phyloP scores from a whole-genome alignment of 2,797 vertebrate genomes.

The Hoplostethus atlanticus region DNA sequence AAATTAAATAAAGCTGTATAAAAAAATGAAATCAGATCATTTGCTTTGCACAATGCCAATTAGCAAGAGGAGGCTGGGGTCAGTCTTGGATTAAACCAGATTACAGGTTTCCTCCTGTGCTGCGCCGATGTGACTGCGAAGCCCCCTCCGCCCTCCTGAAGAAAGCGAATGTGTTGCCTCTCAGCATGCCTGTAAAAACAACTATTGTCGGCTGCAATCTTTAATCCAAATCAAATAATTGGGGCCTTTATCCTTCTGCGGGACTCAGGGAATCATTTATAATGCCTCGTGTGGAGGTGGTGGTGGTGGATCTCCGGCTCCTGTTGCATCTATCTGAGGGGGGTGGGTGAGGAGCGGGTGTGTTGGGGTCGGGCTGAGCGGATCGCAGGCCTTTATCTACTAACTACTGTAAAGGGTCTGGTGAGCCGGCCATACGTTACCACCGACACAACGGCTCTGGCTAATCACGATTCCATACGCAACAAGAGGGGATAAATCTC shows the following conservation, averaged over 20 bases:
- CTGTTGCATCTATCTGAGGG: background rate
- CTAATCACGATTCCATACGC: constrained; percentile 73
- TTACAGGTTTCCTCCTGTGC: constrained; percentile 19
- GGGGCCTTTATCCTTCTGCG: constrained; percentile 63
- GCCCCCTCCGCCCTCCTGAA: constrained; percentile 13
- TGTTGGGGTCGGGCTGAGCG: constrained; percentile 30
- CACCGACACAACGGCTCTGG: constrained; percentile 65
- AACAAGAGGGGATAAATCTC: constrained; percentile 63
- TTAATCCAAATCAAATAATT: constrained; percentile 81
- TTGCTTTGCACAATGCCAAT: background rate
- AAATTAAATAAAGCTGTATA: background rate
- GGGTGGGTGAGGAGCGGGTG: constrained; percentile 27
- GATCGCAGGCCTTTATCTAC: constrained; percentile 66
- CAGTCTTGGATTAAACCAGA: constrained; percentile 14
- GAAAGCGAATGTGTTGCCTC: constrained; percentile 72
- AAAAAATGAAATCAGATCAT: background rate
- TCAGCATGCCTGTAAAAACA: constrained; percentile 68
- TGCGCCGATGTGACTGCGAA: constrained; percentile 21
- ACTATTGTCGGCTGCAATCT: constrained; percentile 58
- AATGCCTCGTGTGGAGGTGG: constrained; percentile 15
- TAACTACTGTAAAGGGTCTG: constrained; percentile 73
- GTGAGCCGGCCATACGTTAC: constrained; percentile 59
- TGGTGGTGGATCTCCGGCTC: too few relatives aligned
- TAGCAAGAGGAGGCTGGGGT: background rate
- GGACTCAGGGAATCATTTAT: constrained; percentile 67